Evolutionary conservation across 2,888 invertebrate genomes (phyloP), one percentile per base, ranked within the genome.

Genomic region (Lucinisca nassula): DNA sequence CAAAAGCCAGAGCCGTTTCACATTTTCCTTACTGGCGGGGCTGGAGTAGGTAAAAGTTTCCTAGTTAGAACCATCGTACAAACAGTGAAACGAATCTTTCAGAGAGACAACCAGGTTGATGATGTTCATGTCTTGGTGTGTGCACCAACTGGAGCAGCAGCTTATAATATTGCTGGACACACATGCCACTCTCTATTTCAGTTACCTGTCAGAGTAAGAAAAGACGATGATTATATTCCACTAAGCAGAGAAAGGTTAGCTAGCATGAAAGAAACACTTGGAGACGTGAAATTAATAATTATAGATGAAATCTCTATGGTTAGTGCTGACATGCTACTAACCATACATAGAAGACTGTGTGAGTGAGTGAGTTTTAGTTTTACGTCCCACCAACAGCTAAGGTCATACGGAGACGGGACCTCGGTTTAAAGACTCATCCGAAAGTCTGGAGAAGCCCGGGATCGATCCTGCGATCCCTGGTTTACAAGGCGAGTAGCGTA

Each of bases 81-180:
- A 75, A 90, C 86, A 27, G 80, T 79, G 24, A 87, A 79, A 49
- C 17, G 83, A 27, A 35, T 85, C 21, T 84, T 87, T 40, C 14
- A 49, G 0, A 49, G 72, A 32, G 78, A 83, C 75, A 79, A 82
- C 37, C 81, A 83, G 37, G 32, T 51, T 45, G 35, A 87, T 55
- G 87, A 85, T 37, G 61, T 45, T 4, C 82, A 86, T 88, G 79
- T 91, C 0, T 72, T 91, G 30, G 89, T 91, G 17, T 83, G 84
- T 90, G 91, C 91, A 35, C 87, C 87, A 45, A 91, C 91, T 81
- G 91, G 91, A 74, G 84, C 84, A 61, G 91, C 91, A 27, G 90
- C 91, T 4, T 89, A 87, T 55, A 85, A 87, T 37, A 87, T 89
- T 30, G 79, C 81, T 70, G 90, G 88, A 38, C 73, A 84, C 32